phyloP scores from a whole-genome alignment of 2,113 vertebrate species.

The Calyptommatus sinebrachiatus region DNA sequence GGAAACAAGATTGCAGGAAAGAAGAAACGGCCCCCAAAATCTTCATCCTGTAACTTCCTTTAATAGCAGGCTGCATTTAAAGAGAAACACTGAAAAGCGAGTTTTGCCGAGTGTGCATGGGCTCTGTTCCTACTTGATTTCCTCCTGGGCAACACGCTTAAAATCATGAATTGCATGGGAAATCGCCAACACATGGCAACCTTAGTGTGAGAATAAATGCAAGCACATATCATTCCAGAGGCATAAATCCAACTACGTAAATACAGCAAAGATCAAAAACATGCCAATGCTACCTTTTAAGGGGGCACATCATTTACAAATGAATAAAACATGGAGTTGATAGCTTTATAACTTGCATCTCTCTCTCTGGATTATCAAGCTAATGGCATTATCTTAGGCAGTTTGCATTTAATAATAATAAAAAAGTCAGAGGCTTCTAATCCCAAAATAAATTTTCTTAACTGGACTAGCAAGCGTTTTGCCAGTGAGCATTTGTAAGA shows the following conservation, averaged over 20 bases:
- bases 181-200: conserved; percentile 1
- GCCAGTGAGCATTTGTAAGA: neutral
- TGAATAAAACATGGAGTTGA: conserved; percentile 54
- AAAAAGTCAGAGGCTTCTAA: conserved; percentile 5
- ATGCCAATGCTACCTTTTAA: conserved; percentile 3
- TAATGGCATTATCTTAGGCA: conserved; percentile 23
- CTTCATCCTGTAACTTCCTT: too few species aligned
- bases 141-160: too few species aligned
- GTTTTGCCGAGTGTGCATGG: too few species aligned
- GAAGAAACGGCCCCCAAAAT: too few species aligned
- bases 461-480: neutral
- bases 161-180: too few species aligned
- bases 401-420: too few species aligned
- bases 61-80: neutral
- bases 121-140: too few species aligned
- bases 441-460: neutral
- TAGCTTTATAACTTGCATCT: conserved; percentile 44
- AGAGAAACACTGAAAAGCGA: neutral
- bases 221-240: conserved; percentile 47
- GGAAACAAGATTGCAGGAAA: neutral
- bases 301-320: conserved; percentile 32
- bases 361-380: conserved; percentile 6
- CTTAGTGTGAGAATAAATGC: conserved; percentile 53
- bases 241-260: conserved; percentile 52
- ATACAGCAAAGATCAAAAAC: conserved; percentile 57